Percentiles rank a stretch among this genome's conserved stretches.
These are phyloP conservation scores for Hypomesus transpacificus DNA, from an alignment of 2,113 vertebrate species.

Conservation along the genomic window DNA sequence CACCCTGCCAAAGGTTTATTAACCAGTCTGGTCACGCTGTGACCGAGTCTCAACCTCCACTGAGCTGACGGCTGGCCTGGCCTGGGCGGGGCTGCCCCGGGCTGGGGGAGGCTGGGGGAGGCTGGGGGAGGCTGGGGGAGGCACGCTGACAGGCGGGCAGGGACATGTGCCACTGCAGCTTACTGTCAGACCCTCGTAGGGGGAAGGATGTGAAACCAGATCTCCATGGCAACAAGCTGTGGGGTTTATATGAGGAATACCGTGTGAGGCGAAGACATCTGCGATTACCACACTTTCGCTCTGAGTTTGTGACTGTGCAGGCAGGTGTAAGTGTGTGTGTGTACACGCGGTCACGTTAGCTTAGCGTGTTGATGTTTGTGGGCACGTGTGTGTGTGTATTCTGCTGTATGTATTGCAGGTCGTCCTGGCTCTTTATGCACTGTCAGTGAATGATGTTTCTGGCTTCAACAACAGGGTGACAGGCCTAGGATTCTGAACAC, in stretches of 20 bases:
- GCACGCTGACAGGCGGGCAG: no score
- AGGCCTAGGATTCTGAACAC: conserved; percentile 9
- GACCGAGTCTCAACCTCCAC: background rate
- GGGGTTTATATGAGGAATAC: conserved; percentile 24
- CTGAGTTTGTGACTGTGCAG: background rate
- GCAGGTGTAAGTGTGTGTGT: conserved; percentile 24
- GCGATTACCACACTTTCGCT: conserved; percentile 15
- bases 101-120: background rate
- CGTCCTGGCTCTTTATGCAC: background rate
- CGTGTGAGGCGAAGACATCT: conserved; percentile 18
- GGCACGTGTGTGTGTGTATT: conserved; percentile 19
- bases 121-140: no score
- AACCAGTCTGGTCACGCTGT: conserved; percentile 7
- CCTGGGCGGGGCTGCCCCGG: background rate
- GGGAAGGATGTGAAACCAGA: conserved; percentile 23
- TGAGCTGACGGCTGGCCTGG: background rate
- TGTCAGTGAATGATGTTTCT: conserved; percentile 10
- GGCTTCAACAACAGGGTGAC: background rate
- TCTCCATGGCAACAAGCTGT: conserved; percentile 39
- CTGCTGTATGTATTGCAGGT: background rate
- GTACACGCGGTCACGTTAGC: background rate
- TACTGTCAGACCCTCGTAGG: background rate
- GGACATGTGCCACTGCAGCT: no score
- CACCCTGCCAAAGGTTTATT: background rate
- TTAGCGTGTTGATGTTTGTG: conserved; percentile 7